Conservation (phyloP, 2,888 invertebrate species). For the Bursaphelenchus okinawaensis region DNA sequence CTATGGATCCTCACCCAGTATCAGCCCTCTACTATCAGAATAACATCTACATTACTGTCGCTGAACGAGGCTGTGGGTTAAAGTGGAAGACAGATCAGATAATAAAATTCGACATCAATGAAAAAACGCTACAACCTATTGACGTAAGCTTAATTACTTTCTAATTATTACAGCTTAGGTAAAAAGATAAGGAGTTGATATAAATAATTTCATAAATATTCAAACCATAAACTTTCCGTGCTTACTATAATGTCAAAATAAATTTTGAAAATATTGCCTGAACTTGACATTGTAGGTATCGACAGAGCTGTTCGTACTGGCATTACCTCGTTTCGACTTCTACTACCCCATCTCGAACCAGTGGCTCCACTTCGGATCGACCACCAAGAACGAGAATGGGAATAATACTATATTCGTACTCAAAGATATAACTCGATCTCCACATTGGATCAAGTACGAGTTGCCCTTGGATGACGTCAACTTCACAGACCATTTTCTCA, state of each 20-base stretch:
- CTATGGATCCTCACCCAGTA: conserved; percentile 6
- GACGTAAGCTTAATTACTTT: background rate
- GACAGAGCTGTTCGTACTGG: background rate
- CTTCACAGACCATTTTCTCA: background rate
- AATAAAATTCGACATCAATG: background rate
- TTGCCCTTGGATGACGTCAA: background rate
- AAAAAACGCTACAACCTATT: background rate
- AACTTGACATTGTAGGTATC: background rate
- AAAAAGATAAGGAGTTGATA: too few relatives aligned
- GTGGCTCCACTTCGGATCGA: conserved; percentile 20
- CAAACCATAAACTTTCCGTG: too few relatives aligned
- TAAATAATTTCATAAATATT: too few relatives aligned
- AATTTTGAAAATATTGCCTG: too few relatives aligned
- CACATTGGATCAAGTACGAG: background rate
- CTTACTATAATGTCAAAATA: too few relatives aligned
- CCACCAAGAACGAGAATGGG: conserved; percentile 17
- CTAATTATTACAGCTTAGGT: too few relatives aligned
- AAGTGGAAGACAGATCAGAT: conserved; percentile 11
- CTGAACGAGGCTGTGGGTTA: conserved; percentile 13
- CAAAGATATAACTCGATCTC: background rate
- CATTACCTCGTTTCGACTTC: background rate
- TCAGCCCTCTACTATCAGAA: background rate
- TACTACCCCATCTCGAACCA: background rate
- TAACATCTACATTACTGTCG: conserved; percentile 1
- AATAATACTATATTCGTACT: conserved; percentile 4